phyloP scores from a whole-genome alignment of 2,113 vertebrate genomes.

The Mormyrus iriodes region DNA sequence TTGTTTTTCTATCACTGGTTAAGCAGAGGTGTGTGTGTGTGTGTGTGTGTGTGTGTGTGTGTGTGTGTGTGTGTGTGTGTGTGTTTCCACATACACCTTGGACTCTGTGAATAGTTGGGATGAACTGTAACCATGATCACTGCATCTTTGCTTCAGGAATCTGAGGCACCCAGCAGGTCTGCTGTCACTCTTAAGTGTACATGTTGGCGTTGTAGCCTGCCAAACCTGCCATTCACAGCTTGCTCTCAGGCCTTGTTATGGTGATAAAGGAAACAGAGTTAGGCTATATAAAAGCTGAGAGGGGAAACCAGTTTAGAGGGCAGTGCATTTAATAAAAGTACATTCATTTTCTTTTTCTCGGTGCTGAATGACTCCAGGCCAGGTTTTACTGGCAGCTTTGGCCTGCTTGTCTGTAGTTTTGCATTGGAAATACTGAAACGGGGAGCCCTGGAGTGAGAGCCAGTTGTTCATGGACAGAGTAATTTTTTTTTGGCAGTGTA shows the following conservation, averaged over 20 bases:
- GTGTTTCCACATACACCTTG: background rate
- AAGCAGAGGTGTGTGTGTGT: background rate
- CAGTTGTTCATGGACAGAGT: background rate
- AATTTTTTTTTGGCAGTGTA: background rate
- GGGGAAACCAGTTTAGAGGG: background rate
- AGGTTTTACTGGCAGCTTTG: background rate
- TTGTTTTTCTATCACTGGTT: background rate
- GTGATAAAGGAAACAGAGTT: background rate
- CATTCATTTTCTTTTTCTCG: background rate
- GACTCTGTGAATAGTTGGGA: background rate
- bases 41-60: too few species aligned
- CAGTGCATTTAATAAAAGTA: background rate
- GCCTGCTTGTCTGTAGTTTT: background rate
- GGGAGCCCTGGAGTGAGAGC: background rate
- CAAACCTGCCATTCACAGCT: background rate
- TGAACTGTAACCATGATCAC: background rate
- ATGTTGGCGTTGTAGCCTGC: background rate
- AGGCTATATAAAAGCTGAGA: background rate
- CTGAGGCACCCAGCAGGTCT: background rate
- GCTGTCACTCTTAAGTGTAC: background rate
- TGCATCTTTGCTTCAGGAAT: background rate
- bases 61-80: background rate
- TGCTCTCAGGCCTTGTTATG: background rate
- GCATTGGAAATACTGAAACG: background rate
- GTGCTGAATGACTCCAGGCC: background rate